These are phyloP conservation scores for Sussaba pulchella DNA, from an alignment of 2,888 invertebrate genomes.

Conservation along the genomic window DNA sequence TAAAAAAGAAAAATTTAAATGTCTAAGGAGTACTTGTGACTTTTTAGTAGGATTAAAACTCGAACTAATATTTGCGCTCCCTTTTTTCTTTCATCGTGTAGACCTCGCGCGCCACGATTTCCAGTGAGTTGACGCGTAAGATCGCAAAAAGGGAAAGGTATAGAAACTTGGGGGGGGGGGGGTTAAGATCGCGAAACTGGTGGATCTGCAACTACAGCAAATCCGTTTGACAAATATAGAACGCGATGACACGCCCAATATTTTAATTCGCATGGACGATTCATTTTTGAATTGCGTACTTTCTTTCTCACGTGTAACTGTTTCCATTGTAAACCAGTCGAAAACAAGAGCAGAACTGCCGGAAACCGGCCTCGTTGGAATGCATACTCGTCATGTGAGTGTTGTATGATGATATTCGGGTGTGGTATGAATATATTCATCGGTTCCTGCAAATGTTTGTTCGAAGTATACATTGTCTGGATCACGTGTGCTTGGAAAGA, in stretches of 20 bases:
- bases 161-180: slow-evolving; percentile 7
- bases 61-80: slow-evolving; percentile 47
- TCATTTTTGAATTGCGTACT: slow-evolving; percentile 34
- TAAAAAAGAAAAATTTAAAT: slow-evolving; percentile 60
- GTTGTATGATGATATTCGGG: slow-evolving; percentile 20
- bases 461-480: slow-evolving; percentile 72
- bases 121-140: slow-evolving; percentile 66
- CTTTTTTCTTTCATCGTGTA: slow-evolving; percentile 35
- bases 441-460: slow-evolving; percentile 72
- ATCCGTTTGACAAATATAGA: slow-evolving; percentile 47
- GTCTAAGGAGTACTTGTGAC: slow-evolving; percentile 54
- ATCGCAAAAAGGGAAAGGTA: slow-evolving; percentile 18
- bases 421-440: slow-evolving; percentile 35
- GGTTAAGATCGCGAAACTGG: slow-evolving; percentile 54
- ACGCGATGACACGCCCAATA: slow-evolving; percentile 43
- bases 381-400: slow-evolving; percentile 25
- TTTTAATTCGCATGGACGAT: slow-evolving; percentile 23
- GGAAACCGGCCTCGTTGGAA: slow-evolving; percentile 41
- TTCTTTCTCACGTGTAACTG: slow-evolving; percentile 55
- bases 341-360: slow-evolving; percentile 67
- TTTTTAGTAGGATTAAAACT: slow-evolving; percentile 61
- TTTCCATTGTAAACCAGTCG: slow-evolving; percentile 52
- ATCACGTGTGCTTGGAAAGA: too few species aligned
- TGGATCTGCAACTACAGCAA: slow-evolving; percentile 50
- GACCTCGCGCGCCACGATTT: slow-evolving; percentile 29